Percentiles rank a stretch among this genome's conserved stretches.
These are phyloP conservation scores for Silurus asotus DNA, from an alignment of 2,113 vertebrate genomes.

Conservation along the genomic window DNA sequence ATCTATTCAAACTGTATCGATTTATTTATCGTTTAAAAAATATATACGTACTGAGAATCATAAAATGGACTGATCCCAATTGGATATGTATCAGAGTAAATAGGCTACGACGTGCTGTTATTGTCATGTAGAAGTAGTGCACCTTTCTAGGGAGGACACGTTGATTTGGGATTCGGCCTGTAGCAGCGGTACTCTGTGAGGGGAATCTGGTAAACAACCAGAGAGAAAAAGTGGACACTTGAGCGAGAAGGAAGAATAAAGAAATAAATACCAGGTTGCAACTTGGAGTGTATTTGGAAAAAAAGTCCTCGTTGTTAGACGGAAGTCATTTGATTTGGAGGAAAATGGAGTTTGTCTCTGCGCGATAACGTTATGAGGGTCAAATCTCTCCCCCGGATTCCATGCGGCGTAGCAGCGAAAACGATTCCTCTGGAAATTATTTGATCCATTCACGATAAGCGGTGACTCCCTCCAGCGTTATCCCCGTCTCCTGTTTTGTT, in stretches of 20 bases:
- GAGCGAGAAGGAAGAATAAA: not conserved
- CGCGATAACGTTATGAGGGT: constrained; percentile 17
- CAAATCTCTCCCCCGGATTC: constrained; percentile 47
- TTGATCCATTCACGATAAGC: constrained; percentile 67
- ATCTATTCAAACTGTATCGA: not conserved
- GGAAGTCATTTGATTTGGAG: constrained; percentile 21
- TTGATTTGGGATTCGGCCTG: not conserved
- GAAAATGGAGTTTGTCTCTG: constrained; percentile 15
- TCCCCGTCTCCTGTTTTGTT: not conserved
- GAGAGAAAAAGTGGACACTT: not conserved
- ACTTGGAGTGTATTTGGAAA: not conserved
- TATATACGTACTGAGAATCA: not conserved
- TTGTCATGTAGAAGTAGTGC: not conserved
- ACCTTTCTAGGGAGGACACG: not conserved
- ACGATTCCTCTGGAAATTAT: constrained; percentile 18
- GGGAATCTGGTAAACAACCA: not conserved
- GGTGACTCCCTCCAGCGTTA: not conserved
- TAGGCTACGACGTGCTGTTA: not conserved
- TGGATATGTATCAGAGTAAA: not conserved
- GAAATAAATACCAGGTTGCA: constrained; percentile 2
- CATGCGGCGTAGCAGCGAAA: constrained; percentile 25
- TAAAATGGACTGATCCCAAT: not conserved
- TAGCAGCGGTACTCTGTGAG: not conserved
- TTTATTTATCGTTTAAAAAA: no score
- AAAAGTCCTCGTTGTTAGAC: not conserved